These are phyloP conservation scores for Metopia argyrocephala DNA, from an alignment of 2,888 invertebrate genomes.

Conservation along the genomic window DNA sequence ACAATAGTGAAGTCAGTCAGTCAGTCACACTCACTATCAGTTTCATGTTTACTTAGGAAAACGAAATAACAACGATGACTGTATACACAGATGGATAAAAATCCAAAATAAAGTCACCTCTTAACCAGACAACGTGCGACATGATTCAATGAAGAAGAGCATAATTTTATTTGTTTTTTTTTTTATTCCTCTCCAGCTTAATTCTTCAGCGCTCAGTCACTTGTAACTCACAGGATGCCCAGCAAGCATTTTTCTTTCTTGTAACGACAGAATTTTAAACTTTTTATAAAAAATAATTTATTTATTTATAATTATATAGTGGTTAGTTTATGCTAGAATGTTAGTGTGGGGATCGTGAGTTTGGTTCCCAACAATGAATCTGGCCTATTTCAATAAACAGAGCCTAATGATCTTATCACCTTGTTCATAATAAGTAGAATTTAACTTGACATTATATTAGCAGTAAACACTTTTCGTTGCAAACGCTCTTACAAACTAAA, in stretches of 20 bases:
- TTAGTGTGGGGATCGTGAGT: too few species aligned
- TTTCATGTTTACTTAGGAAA: not conserved
- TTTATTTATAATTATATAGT: not conserved
- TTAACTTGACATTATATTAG: too few species aligned
- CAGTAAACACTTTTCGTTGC: too few species aligned
- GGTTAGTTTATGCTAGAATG: too few species aligned
- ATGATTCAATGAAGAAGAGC: conserved; percentile 38
- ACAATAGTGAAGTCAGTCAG: not conserved
- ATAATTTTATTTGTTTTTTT: not conserved
- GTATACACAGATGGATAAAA: not conserved
- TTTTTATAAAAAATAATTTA: not conserved
- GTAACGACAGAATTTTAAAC: conserved; percentile 71
- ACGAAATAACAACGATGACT: conserved; percentile 14
- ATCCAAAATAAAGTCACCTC: not conserved
- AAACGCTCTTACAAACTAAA: too few species aligned
- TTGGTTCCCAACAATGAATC: too few species aligned
- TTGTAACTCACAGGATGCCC: not conserved
- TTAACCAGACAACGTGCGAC: conserved; percentile 32
- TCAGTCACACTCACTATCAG: not conserved
- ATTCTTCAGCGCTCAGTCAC: not conserved
- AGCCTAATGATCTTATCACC: too few species aligned
- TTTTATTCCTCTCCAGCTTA: not conserved
- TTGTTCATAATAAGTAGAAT: too few species aligned
- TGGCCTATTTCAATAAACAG: not conserved
- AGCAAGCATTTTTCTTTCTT: not conserved